Conservation (phyloP, 1,140 invertebrate genomes). For the Tetramorium simillimum region DNA sequence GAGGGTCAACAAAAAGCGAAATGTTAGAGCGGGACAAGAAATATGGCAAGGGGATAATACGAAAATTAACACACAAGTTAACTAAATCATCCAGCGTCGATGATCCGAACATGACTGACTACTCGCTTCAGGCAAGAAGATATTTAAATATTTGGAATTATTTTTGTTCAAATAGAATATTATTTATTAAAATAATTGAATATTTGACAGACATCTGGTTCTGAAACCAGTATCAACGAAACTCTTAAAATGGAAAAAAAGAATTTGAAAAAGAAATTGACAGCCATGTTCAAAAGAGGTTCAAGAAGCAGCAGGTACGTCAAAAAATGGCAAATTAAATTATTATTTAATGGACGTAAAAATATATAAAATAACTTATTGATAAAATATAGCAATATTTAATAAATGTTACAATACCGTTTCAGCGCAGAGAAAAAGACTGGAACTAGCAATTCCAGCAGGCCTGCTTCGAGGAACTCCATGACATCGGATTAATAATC, state of each 20-base stretch:
- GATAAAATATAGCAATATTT: neutral
- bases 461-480: constrained; percentile 82
- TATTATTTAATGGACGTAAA: constrained; percentile 29
- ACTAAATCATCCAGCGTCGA: constrained; percentile 94
- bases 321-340: constrained; percentile 35
- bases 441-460: constrained; percentile 77
- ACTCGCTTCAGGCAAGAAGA: constrained; percentile 65
- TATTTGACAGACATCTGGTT: constrained; percentile 89
- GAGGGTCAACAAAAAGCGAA: constrained; percentile 94
- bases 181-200: neutral
- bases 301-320: constrained; percentile 89
- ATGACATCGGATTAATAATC: constrained; percentile 74
- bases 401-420: constrained; percentile 23
- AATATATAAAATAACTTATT: neutral
- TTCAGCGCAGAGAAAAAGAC: constrained; percentile 80
- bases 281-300: constrained; percentile 92
- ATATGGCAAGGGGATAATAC: constrained; percentile 93
- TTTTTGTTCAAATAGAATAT: neutral
- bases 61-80: constrained; percentile 92
- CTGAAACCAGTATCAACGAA: constrained; percentile 90
- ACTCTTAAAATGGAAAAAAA: constrained; percentile 88
- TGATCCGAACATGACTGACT: constrained; percentile 86
- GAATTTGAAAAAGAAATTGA: constrained; percentile 92
- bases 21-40: constrained; percentile 90
- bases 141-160: constrained; percentile 30